These are phyloP conservation scores for Alloscopus bannaensis DNA, from an alignment of 2,888 invertebrate species.

Conservation along the genomic window DNA sequence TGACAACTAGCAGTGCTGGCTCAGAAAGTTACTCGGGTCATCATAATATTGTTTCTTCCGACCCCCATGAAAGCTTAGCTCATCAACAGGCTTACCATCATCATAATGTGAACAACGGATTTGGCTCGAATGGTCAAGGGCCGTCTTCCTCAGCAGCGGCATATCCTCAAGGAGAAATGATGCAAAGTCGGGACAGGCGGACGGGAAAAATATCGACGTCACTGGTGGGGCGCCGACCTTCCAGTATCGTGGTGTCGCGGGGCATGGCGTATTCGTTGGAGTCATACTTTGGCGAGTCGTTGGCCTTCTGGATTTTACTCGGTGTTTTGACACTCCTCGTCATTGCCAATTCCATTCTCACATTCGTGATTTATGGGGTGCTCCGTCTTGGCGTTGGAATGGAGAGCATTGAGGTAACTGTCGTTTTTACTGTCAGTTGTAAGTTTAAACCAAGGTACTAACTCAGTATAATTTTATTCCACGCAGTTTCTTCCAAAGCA, in stretches of 20 bases:
- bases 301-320: constrained; percentile 86
- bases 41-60: not conserved
- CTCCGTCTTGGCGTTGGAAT: constrained; percentile 86
- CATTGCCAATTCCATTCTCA: constrained; percentile 85
- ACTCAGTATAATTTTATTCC: too few species aligned
- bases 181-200: constrained; percentile 47
- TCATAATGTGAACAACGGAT: constrained; percentile 38
- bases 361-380: constrained; percentile 87
- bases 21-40: constrained; percentile 44
- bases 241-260: constrained; percentile 61
- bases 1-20: constrained; percentile 52
- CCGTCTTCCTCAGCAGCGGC: constrained; percentile 30
- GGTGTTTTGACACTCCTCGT: constrained; percentile 83
- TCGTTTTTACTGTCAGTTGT: constrained; percentile 76
- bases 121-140: constrained; percentile 18
- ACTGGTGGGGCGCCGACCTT: constrained; percentile 55
- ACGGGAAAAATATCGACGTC: constrained; percentile 34
- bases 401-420: constrained; percentile 86
- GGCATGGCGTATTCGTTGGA: constrained; percentile 69
- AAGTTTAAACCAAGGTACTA: not conserved
- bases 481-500: constrained; percentile 80
- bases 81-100: constrained; percentile 18
- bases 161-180: constrained; percentile 19
- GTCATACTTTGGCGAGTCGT: constrained; percentile 77
- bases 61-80: constrained; percentile 5